Base-by-base conservation (phyloP, 2,888 invertebrate genomes). In the Sarcophaga rosellei region DNA sequence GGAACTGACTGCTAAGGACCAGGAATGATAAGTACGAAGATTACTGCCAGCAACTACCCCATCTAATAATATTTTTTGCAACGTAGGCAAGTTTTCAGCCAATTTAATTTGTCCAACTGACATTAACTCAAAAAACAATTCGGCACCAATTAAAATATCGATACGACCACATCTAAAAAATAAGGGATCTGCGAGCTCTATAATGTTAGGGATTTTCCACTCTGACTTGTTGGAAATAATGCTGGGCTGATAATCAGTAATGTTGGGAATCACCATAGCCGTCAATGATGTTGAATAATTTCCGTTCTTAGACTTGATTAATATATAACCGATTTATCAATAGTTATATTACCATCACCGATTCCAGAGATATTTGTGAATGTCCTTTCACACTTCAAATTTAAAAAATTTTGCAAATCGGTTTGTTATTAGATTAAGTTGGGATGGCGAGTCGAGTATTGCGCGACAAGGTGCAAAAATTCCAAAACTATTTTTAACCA, bases 151-250 rank as follows among this genome's bases (percentile, higher is more conserved):
- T 23, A n/a, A 61, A 79, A 79, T 62, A 68, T 66, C 47, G 62
- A 66, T 25, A 78, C 59, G 70, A 23, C n/a, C 70, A 70, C 45
- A 81, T 57, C 23, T 72, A 75, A 73, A 75, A 45, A 86, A 86
- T 1, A 57, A 75, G 23, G 81, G 84, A 47, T 85, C 88, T 2
- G 86, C 83, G 2, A 87, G 75, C 15, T 59, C 66, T 21, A 45
- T 73, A 12, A 81, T 84, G 12, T 66, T 35, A 11, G 83, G 86
- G 78, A 88, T 87, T 20, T 76, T 79, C 85, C 81, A 88, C 3
- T 65, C 69, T 1, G 78, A 69, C 20, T 15, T 85, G 57, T 82
- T 81, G 21, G 81, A 82, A 59, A 73, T 75, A 2, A 20, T 47
- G 47, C 12, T 65, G 4, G 87, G 82, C 21, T 85, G 81, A 62